Evolutionary conservation across 2,888 invertebrate genomes (phyloP).

Genomic region (Tortricodes alternella): DNA sequence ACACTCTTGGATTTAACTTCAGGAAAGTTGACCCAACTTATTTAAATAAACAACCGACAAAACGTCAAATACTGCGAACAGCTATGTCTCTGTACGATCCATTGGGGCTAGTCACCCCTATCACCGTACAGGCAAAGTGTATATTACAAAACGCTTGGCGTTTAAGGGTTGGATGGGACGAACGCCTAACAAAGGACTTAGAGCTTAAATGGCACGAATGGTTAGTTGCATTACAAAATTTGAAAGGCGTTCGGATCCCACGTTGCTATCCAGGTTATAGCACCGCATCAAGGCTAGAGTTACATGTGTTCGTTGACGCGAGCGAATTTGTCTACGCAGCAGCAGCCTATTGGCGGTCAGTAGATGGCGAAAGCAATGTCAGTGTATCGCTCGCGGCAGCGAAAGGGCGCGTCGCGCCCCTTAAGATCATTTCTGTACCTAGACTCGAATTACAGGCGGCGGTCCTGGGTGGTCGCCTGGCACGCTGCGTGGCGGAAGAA

Average conservation of each 20-base stretch:
- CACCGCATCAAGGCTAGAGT: neutral
- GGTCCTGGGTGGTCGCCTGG: slow-evolving; percentile 18
- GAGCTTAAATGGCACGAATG: neutral
- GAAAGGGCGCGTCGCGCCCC: neutral
- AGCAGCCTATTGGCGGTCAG: neutral
- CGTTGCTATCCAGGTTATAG: neutral
- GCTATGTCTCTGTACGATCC: slow-evolving; percentile 42
- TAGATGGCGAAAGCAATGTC: neutral
- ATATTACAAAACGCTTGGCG: neutral
- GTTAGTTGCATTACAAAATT: neutral
- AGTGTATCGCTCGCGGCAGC: neutral
- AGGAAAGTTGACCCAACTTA: slow-evolving; percentile 25
- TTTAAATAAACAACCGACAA: slow-evolving; percentile 33
- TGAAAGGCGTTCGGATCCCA: neutral
- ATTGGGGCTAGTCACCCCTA: slow-evolving; percentile 38
- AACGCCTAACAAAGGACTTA: neutral
- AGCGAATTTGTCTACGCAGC: neutral
- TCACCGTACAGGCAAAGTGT: slow-evolving; percentile 25
- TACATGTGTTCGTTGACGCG: neutral
- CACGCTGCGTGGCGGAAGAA: slow-evolving; percentile 11
- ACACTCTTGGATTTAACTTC: slow-evolving; percentile 33
- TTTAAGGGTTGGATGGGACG: neutral
- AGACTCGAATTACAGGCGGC: slow-evolving; percentile 1
- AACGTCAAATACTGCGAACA: slow-evolving; percentile 28
- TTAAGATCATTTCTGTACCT: neutral